phyloP scores from a whole-genome alignment of 2,113 vertebrate genomes.

The Antechinus flavipes region DNA sequence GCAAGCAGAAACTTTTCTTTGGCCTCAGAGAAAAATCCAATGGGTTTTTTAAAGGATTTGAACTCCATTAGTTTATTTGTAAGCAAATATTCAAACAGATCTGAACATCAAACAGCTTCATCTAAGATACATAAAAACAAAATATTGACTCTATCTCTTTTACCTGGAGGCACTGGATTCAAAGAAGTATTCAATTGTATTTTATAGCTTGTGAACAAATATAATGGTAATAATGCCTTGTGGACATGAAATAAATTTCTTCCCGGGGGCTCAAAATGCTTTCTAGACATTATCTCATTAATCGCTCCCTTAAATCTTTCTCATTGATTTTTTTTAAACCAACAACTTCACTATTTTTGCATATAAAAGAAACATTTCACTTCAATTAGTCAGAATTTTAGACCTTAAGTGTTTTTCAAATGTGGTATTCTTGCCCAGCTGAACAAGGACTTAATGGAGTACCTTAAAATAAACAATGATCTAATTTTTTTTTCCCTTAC shows the following conservation, averaged over 20 bases:
- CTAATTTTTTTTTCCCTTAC: slow-evolving; percentile 38
- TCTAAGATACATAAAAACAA: slow-evolving; percentile 28
- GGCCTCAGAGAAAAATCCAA: slow-evolving; percentile 6
- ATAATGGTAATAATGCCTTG: slow-evolving; percentile 48
- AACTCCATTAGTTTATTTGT: slow-evolving; percentile 10
- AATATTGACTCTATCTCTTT: slow-evolving; percentile 33
- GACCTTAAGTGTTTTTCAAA: slow-evolving; percentile 60
- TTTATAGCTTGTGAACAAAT: slow-evolving; percentile 55
- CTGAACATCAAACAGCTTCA: slow-evolving; percentile 26
- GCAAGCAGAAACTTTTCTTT: slow-evolving; percentile 1
- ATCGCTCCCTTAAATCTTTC: slow-evolving; percentile 71
- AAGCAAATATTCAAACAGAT: slow-evolving; percentile 54
- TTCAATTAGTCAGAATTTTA: slow-evolving; percentile 61
- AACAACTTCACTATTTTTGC: slow-evolving; percentile 55
- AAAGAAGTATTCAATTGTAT: slow-evolving; percentile 53
- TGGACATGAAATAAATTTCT: slow-evolving; percentile 56
- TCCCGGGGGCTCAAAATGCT: slow-evolving; percentile 53
- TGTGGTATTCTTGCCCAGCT: slow-evolving; percentile 7
- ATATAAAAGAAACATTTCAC: slow-evolving; percentile 54
- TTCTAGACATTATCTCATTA: slow-evolving; percentile 76
- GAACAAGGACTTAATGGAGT: slow-evolving; percentile 33
- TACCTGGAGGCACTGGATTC: slow-evolving; percentile 32
- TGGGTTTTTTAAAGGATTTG: slow-evolving; percentile 13
- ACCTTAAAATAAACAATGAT: slow-evolving; percentile 18
- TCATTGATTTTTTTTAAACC: slow-evolving; percentile 73